Evolutionary conservation across 2,113 vertebrate species (phyloP), one percentile per base, ranked within the genome.

Genomic region (Pionites leucogaster): DNA sequence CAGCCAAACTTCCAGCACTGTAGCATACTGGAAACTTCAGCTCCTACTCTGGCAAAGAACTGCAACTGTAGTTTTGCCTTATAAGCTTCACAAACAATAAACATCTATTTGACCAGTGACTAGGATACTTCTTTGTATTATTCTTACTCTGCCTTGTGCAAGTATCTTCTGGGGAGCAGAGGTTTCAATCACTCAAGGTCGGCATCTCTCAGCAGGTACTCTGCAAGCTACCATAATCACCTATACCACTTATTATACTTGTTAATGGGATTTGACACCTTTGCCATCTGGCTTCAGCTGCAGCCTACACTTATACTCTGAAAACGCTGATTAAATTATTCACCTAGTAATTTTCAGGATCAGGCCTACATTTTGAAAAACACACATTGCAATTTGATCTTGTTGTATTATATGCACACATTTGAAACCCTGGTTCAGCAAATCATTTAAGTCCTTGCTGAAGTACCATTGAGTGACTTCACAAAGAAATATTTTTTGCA

Each of bases 181-280:
- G n/a, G 1, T 4, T 83, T 94, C 82, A 64, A 10, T 96, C 62
- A 28, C 63, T 90, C 0, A 33, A 95, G 92, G 50, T 88, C 88
- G 70, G 33, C 59, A 90, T 96, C 62, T 93, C 77, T 67, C 88
- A 95, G 86, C 62, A 93, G 71, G 69, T 81, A 72, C 76, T 91
- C 86, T 86, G 80, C 76, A 84, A 86, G 77, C 60, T 78, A 82
- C 72, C 5, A 0, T 84, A 95, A 95, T 84, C 83, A 93, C 86
- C 86, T 86, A 7, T 71, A n/a, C 42, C 84, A 89, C 88, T 94
- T 84, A 93, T 74, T 94, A 91, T 76, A 92, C 37, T 92, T 91
- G 64, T 85, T 96, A 96, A 96, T 96, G 88, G 92, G 92, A 93
- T 95, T 94, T 96, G 91, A 94, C 95, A 97, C 65, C 82, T 96